Base-by-base conservation (phyloP, 92 coral and sea anemone genomes). In the Galaxea fascicularis region DNA sequence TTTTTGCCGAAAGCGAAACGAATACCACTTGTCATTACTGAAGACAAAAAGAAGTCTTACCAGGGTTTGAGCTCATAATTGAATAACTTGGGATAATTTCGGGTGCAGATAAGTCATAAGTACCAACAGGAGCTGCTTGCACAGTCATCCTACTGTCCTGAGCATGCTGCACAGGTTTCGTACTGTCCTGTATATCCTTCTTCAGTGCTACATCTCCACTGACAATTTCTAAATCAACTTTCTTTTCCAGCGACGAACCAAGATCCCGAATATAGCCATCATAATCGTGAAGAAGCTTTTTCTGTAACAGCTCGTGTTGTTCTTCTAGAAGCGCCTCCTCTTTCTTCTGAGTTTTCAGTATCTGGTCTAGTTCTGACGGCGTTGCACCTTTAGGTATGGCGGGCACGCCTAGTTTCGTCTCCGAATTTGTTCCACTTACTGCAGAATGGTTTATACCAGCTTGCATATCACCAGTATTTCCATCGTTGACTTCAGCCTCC, bases 251-350 rank as follows among this genome's bases (percentile, higher is more conserved):
- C 65, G 54, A 65, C 6, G 76, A 67, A 21, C 87, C 86, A 31
- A 87, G 77, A 49, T 92, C 98, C 72, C 78, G 72, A 20, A 91
- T 80, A 72, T 94, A 94, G 54, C 63, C 82, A 17, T 94, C 95
- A 58, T 94, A 89, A 70, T 92, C 93, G 77, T 83, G 95, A 41
- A 92, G 71, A 12, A 94, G 82, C 46, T 91, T 92, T 77, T 82
- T 90, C 76, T 94, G 94, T 25, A 94, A 78, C 53, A 94, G 73
- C 1, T 85, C 91, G 27, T 94, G 98, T 56, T 94, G 98, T 70
- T 94, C 95, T 64, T 87, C 87, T 13, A 94, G 60, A 22, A 94
- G 76, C 24, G 74, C 78, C 73, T 94, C 94, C 70, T 94, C 93
- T 60, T 65, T 89, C n/a, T 78, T 87, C 80, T 94, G 98, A 35